These are phyloP conservation scores for Saccopteryx leptura DNA, from an alignment of 2,113 vertebrate species.

Conservation along the genomic window DNA sequence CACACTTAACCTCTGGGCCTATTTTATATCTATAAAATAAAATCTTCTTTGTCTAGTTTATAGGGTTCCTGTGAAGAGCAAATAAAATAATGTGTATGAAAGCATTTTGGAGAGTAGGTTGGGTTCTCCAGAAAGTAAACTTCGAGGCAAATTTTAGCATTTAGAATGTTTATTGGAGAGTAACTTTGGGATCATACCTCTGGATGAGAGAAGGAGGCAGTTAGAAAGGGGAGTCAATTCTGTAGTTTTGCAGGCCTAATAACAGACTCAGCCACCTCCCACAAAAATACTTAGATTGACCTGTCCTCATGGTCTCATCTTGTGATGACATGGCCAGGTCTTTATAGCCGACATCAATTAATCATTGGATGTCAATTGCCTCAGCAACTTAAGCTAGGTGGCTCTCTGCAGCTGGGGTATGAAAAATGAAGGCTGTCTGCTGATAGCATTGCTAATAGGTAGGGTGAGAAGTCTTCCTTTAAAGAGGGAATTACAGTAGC, in stretches of 20 bases:
- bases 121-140: background rate
- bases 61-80: background rate
- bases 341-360: background rate
- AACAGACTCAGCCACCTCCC: background rate
- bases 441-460: background rate
- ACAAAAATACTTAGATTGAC: background rate
- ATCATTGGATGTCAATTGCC: background rate
- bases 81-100: conserved; percentile 22
- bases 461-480: background rate
- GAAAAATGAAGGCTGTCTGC: background rate
- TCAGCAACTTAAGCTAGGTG: background rate
- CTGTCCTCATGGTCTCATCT: background rate
- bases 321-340: background rate
- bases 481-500: background rate
- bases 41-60: background rate
- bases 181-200: background rate
- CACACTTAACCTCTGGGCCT: background rate
- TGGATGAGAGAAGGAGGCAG: background rate
- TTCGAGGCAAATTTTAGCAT: background rate
- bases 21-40: conserved; percentile 49
- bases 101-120: background rate
- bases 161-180: background rate
- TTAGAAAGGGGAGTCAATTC: background rate
- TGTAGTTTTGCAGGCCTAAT: background rate
- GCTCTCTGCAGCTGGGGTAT: background rate